Base-by-base conservation (phyloP, 1,140 invertebrate species). In the Drosophila novamexicana region DNA sequence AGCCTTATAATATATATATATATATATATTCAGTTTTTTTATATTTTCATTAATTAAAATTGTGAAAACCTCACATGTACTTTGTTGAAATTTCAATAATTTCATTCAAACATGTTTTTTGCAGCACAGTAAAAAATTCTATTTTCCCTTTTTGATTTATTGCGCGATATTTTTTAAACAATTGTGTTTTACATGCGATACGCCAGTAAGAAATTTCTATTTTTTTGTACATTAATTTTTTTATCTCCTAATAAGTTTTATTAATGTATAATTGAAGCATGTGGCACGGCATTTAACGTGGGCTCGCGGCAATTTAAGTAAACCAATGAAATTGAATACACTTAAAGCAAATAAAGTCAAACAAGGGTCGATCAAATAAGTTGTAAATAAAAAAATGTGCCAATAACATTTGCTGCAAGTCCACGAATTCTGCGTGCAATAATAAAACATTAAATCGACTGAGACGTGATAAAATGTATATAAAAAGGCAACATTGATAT, bases 261-360 rank as follows among this genome's bases (percentile, higher is more conserved):
- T 72, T 77, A 74, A 63, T 72, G 63, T 63, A 36, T 81, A 81
- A 81, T 74, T 62, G 70, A 75, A 74, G 77, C 70, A 67, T 76
- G 58, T 66, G 57, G 39, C 22, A 61, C 57, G 63, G 72, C 59
- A 79, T 79, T 79, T 54, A 29, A 45, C 18, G 59, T 45, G 8
- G 14, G 39, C 79, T 73, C 44, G 49, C 49, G 52, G 73, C 47
- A 36, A 12, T 36, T 45, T 50, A 16, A 34, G 34, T 47, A 47
- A 64, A 50, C 37, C 45, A 67, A 71, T 76, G 53, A 70, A 68
- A 75, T 82, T 71, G 44, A 75, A 85, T 85, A 42, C 68, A 77
- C 67, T 73, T 59, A 52, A 42, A 50, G 62, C 50, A 69, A 74
- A 77, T 65, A 81, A 57, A 54, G 40, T 29, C 16, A 59, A 45